Evolutionary conservation across 2,113 vertebrate genomes (phyloP).

Genomic region (Silurus glanis): DNA sequence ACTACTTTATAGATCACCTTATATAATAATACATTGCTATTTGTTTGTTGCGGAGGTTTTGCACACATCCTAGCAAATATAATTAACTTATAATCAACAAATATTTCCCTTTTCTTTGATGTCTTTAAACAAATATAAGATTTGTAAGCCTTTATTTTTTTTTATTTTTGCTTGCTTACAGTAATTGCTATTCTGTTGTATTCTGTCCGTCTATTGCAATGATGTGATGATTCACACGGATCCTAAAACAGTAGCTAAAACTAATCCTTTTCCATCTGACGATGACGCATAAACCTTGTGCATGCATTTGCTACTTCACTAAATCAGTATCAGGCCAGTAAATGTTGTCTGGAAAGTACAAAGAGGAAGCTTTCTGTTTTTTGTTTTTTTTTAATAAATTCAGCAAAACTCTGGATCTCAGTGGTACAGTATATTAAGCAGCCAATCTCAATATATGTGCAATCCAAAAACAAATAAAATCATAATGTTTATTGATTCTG

Average conservation of each 20-base stretch:
- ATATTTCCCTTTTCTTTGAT: background rate
- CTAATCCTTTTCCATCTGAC: background rate
- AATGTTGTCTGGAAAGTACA: background rate
- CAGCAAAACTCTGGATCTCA: background rate
- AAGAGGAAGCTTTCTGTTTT: background rate
- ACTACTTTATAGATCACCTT: background rate
- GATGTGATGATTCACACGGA: no score
- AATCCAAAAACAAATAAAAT: background rate
- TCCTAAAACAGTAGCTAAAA: background rate
- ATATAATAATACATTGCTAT: background rate
- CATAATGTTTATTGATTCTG: background rate
- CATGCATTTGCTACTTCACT: background rate
- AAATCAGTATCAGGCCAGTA: background rate
- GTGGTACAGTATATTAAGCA: background rate
- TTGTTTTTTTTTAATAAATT: background rate
- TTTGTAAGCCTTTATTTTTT: background rate
- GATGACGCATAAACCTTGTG: background rate
- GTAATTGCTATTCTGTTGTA: no score
- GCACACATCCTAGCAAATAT: background rate
- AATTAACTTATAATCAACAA: background rate
- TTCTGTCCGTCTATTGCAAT: no score
- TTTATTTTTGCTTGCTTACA: background rate
- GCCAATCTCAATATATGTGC: background rate
- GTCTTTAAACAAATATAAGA: background rate
- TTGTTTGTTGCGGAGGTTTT: background rate